Evolutionary conservation across 2,888 invertebrate genomes (phyloP).

Genomic region (Cryptocheilus praepositus): DNA sequence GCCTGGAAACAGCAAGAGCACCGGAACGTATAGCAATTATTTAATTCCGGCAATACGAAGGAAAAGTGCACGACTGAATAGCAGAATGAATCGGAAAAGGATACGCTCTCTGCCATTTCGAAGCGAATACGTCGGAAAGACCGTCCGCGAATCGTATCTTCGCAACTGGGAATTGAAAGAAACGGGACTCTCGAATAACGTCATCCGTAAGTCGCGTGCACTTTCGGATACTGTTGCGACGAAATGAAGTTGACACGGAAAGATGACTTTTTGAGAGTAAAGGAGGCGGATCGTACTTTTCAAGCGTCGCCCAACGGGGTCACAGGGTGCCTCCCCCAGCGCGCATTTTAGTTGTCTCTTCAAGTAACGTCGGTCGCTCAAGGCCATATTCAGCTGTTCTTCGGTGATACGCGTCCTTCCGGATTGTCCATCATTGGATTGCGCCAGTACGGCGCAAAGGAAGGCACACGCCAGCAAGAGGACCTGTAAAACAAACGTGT

Average conservation of each 20-base stretch:
- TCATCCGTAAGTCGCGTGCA: no score
- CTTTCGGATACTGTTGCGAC: no score
- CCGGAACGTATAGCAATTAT: background rate
- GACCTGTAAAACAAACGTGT: conserved; percentile 53
- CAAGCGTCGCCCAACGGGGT: conserved; percentile 83
- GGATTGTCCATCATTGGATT: conserved; percentile 36
- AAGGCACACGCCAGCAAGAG: conserved; percentile 46
- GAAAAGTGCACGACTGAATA: no score
- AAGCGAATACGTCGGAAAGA: no score
- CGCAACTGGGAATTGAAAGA: no score
- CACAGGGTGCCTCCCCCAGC: conserved; percentile 84
- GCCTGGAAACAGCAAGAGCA: conserved; percentile 76
- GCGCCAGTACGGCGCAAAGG: conserved; percentile 15
- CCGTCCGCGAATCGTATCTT: no score
- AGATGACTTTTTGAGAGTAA: no score
- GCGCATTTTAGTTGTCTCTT: conserved; percentile 85
- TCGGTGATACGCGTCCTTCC: conserved; percentile 78
- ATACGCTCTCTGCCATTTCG: no score
- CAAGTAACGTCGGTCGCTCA: conserved; percentile 83
- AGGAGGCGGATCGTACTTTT: conserved; percentile 77
- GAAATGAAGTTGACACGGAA: no score
- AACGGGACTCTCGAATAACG: no score
- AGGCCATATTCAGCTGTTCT: conserved; percentile 81
- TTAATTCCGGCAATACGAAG: background rate
- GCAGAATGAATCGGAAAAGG: no score